A percentile compares a stretch with the other conserved stretches of the same genome.
Conservation (phyloP, 2,888 invertebrate species). For the Lamellibrachia columna region DNA sequence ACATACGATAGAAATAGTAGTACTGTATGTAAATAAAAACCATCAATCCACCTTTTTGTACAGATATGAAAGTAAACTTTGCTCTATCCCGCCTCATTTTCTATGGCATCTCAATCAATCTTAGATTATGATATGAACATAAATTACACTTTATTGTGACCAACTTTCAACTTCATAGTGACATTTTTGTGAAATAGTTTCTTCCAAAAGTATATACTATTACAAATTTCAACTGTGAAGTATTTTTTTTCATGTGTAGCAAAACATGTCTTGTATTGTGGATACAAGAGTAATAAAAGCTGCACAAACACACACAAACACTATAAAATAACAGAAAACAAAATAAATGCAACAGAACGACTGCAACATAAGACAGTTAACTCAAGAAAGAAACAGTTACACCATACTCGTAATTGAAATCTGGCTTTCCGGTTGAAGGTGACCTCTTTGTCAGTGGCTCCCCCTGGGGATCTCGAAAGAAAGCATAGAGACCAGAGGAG, state of each 20-base stretch:
- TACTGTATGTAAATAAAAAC: neutral
- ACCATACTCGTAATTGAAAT: constrained; percentile 59
- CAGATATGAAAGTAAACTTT: no score
- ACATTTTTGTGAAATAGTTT: no score
- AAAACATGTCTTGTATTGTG: neutral
- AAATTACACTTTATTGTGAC: neutral
- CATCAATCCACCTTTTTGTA: no score
- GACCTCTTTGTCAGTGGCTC: constrained; percentile 72
- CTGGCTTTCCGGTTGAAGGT: constrained; percentile 83
- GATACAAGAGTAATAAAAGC: no score
- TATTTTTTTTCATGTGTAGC: neutral
- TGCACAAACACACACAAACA: neutral
- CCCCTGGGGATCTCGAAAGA: constrained; percentile 91
- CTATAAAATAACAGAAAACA: neutral
- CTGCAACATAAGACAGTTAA: neutral
- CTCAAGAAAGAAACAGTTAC: neutral
- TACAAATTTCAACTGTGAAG: no score
- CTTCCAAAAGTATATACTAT: no score
- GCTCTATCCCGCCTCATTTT: no score
- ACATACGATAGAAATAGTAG: neutral
- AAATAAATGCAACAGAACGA: neutral
- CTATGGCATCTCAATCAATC: neutral
- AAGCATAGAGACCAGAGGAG: constrained; percentile 95
- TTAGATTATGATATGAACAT: constrained; percentile 8
- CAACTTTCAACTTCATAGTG: no score